phyloP scores from a whole-genome alignment of 2,797 vertebrate species.

The Champsocephalus esox region DNA sequence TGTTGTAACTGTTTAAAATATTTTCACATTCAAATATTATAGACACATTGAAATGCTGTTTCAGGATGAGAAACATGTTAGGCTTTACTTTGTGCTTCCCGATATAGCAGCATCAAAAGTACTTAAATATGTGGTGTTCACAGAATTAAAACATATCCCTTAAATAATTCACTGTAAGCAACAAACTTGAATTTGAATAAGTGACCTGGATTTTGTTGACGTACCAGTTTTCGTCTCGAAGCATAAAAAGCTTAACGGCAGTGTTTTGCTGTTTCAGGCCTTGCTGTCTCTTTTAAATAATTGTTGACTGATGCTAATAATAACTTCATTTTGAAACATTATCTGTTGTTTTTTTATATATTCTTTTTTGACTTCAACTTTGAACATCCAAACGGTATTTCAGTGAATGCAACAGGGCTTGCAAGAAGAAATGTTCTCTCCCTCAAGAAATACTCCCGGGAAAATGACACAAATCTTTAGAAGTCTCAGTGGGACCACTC shows the following conservation, averaged over 20 bases:
- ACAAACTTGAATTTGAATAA: constrained; percentile 23
- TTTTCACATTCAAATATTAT: no score
- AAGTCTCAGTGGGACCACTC: constrained; percentile 56
- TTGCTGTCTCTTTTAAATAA: constrained; percentile 8
- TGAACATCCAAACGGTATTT: constrained; percentile 42
- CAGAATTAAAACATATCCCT: not conserved
- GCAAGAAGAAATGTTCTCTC: constrained; percentile 17
- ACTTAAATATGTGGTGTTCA: not conserved
- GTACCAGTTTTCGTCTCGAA: constrained; percentile 6
- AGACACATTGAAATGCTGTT: no score
- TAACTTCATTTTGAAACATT: constrained; percentile 46
- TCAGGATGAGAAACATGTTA: no score
- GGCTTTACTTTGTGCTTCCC: not conserved
- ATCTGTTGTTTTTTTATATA: constrained; percentile 7
- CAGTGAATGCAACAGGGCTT: constrained; percentile 3
- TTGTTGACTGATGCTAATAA: constrained; percentile 52
- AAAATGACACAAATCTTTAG: constrained; percentile 52
- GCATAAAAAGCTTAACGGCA: constrained; percentile 17
- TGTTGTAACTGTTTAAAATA: no score
- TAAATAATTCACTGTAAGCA: not conserved
- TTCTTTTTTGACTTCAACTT: constrained; percentile 45
- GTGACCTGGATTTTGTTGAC: constrained; percentile 20
- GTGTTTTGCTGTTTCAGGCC: constrained; percentile 19
- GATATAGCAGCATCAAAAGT: constrained; percentile 5
- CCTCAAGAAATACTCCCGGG: constrained; percentile 19